Base-by-base conservation (phyloP, 2,113 vertebrate species). In the Zosterops japonicus region DNA sequence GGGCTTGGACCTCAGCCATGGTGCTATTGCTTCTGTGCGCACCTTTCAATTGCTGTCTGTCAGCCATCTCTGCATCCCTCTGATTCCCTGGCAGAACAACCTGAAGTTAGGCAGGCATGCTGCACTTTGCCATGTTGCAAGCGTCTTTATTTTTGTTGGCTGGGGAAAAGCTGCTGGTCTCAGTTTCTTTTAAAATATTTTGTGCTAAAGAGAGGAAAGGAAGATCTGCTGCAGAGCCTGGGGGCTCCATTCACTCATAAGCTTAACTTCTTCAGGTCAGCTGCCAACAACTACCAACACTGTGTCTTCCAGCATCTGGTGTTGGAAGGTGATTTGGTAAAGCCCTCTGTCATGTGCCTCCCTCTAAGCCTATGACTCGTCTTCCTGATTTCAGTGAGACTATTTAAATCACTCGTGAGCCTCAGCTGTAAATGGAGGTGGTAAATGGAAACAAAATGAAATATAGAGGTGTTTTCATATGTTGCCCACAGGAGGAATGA, bases 121-220 rank as follows among this genome's bases (percentile, higher is more conserved):
- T 80, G 71, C 41, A 74, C 53, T 69, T 87, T 5, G 19, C 61
- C 2, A 2, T 61, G 56, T 70, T 85, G 75, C 67, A 61, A 72
- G 50, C 0, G 0, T 6, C 59, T 93, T 94, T 92, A 55, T 74
- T 96, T 94, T 59, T 74, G 23, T 94, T 94, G 86, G 88, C 79
- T 53, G 19, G 55, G 55, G 42, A 46, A 92, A 88, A 74, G 35
- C 42, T 77, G 79, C 89, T 81, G 83, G 50, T 90, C 42, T 90
- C 68, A 69, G 35, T 77, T 94, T 94, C 83, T 93, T 90, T 74
- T 90, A 86, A 86, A 93, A 93, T 80, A 90, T 88, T 93, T 96
- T 85, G 47, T 83, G 57, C 44, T 88, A 77, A 70, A 56, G 61
- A 61, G 71, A 86, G 78, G 63, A 83, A 93, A 91, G 6, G 14